Base-by-base conservation (phyloP, 2,797 vertebrate species). In the Sebastes diploproa region DNA sequence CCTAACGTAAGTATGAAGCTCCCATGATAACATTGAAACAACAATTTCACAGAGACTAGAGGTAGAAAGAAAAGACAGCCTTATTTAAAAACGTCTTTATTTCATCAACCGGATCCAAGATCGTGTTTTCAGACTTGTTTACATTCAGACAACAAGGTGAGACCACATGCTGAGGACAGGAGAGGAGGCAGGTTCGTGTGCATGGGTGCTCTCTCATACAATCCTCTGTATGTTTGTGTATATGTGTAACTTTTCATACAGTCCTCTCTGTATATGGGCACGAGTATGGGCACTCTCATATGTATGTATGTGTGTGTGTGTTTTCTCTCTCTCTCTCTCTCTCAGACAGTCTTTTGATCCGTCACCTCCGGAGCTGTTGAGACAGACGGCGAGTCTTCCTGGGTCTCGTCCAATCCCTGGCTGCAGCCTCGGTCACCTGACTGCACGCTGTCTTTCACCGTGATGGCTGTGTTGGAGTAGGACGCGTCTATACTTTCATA, bases 401-500 rank as follows among this genome's bases (percentile, higher is more conserved):
- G 93, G 74, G 90, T 95, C 75, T 94, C 88, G 69, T 95, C 94
- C 25, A 89, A 86, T 71, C 88, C 93, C 56, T 93, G 94, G 84
- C 88, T 87, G 72, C 78, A 78, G 83, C 80, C 76, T 71, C 81
- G 90, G 65, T 95, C 93, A 11, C 75, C 80, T 65, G 90, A 91
- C 76, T 94, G 91, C 1, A 72, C 30, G 5, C 92, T 87, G 1
- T 94, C 96, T 50, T 95, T 95, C 0, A 74, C 84, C 1, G 84
- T 92, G 32, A 84, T 59, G 2, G 16, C 87, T 6, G 91, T 86
- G 1, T 59, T 92, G 7, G 92, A 90, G 56, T 93, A 94, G 0
- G 84, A 77, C 2, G 90, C 92, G 2, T 97, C 96, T 0, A 94
- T 90, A 50, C 95, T 95, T 81, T 98, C 97, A 0, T 96, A 97